A percentile compares a stretch with the other conserved stretches of the same genome.
Conservation (phyloP, 37 sponge, comb jelly and placozoan species). For the Aplysina aerophoba region DNA sequence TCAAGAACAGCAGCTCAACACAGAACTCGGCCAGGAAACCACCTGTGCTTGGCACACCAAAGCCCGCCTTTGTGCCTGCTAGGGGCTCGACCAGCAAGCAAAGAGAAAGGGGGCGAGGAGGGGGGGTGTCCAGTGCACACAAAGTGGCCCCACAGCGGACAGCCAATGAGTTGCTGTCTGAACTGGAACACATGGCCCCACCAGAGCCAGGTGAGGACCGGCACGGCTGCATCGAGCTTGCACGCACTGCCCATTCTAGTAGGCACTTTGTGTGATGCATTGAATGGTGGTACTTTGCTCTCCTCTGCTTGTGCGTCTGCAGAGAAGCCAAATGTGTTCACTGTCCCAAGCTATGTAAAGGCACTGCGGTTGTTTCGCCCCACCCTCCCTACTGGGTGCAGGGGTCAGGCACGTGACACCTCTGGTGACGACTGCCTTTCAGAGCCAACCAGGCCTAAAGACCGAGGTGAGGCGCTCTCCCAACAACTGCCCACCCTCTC, state of each 20-base stretch:
- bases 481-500: too few relatives aligned
- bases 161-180: not conserved
- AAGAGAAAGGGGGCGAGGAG: not conserved
- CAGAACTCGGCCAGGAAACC: not conserved
- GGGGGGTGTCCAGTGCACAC: not conserved
- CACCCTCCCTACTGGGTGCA: not conserved
- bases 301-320: too few relatives aligned
- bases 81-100: not conserved
- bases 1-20: constrained; percentile 7
- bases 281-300: too few relatives aligned
- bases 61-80: not conserved
- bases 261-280: too few relatives aligned
- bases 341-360: not conserved
- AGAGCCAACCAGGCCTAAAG: not conserved
- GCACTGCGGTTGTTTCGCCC: not conserved
- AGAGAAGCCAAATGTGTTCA: constrained; percentile 2
- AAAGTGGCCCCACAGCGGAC: too few relatives aligned
- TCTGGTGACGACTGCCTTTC: not conserved
- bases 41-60: constrained; percentile 1
- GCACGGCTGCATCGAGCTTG: too few relatives aligned
- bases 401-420: not conserved
- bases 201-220: not conserved
- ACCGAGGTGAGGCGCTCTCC: not conserved
- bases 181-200: not conserved
- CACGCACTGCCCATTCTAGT: too few relatives aligned